phyloP scores from a whole-genome alignment of 2,888 invertebrate genomes.

The Hyposoter dolosus region DNA sequence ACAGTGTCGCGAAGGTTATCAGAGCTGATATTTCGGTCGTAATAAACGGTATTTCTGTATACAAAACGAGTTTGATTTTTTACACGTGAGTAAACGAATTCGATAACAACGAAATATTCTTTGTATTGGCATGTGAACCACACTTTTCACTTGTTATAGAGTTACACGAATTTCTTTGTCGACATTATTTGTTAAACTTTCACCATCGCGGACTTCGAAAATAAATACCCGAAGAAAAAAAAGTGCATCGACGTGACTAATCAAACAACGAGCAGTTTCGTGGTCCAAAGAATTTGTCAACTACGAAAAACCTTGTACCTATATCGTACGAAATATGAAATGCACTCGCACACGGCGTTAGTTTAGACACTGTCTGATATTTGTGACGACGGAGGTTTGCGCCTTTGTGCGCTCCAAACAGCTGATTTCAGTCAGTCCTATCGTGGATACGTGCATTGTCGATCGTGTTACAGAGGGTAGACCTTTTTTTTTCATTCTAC shows the following conservation, averaged over 20 bases:
- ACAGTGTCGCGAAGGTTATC: conserved; percentile 57
- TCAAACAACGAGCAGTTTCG: not conserved
- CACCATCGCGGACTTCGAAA: not conserved
- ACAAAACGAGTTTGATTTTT: conserved; percentile 3
- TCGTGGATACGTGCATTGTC: conserved; percentile 37
- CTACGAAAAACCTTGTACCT: conserved; percentile 31
- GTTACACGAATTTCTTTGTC: not conserved
- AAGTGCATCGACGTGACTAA: not conserved
- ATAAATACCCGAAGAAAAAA: not conserved
- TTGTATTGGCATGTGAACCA: not conserved
- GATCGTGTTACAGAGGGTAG: conserved; percentile 10
- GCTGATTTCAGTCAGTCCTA: conserved; percentile 71
- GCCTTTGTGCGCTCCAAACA: conserved; percentile 68
- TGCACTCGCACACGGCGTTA: conserved; percentile 41
- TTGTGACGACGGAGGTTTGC: conserved; percentile 31
- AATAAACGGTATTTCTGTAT: conserved; percentile 32
- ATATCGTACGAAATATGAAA: conserved; percentile 33
- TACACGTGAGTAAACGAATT: conserved; percentile 56
- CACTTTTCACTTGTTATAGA: conserved; percentile 5
- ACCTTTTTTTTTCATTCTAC: conserved; percentile 13
- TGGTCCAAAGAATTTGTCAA: not conserved
- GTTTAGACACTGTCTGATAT: conserved; percentile 39
- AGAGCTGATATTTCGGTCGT: conserved; percentile 41
- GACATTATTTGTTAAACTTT: not conserved
- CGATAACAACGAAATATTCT: not conserved